phyloP scores from a whole-genome alignment of 2,113 vertebrate genomes.

The Muntiacus reevesi region DNA sequence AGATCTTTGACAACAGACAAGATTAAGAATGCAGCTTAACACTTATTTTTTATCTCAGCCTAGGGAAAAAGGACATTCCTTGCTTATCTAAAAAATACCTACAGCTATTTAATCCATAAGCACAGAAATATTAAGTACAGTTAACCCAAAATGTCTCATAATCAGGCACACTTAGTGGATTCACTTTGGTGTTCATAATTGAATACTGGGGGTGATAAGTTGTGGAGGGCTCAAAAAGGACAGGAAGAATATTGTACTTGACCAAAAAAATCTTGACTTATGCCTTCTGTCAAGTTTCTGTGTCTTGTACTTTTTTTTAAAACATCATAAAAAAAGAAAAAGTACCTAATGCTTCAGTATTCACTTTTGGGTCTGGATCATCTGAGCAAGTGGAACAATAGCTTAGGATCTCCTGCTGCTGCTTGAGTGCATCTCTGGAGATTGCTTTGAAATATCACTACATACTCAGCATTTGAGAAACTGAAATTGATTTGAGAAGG shows the following conservation, averaged over 20 bases:
- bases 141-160: background rate
- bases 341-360: background rate
- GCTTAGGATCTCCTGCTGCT: background rate
- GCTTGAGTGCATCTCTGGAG: background rate
- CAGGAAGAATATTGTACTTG: background rate
- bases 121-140: background rate
- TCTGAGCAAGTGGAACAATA: background rate
- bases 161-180: background rate
- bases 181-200: background rate
- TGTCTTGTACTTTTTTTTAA: background rate
- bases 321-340: background rate
- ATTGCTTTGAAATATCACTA: constrained; percentile 52
- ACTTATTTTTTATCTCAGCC: background rate
- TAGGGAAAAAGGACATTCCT: background rate
- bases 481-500: constrained; percentile 47
- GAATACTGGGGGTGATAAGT: background rate
- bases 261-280: background rate
- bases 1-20: background rate
- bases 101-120: background rate
- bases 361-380: background rate
- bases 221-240: background rate
- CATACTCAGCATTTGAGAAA: constrained; percentile 16
- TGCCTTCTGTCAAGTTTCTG: background rate
- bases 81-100: background rate
- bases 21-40: background rate